These are phyloP conservation scores for Lomographa bimaculata DNA, from an alignment of 2,888 invertebrate species.

Conservation along the genomic window DNA sequence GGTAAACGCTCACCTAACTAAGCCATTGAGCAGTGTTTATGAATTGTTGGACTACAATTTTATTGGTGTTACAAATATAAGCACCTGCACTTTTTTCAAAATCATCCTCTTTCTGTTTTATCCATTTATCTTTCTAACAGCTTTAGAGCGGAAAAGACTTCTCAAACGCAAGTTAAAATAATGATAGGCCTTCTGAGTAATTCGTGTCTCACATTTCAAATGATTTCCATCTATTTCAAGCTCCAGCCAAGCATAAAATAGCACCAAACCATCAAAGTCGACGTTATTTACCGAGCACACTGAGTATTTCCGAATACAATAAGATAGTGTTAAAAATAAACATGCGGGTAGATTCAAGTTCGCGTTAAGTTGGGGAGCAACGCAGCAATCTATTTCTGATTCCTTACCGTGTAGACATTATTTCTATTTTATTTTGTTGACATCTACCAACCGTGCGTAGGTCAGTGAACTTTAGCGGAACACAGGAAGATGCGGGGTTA, in stretches of 20 bases:
- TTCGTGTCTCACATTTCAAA: constrained; percentile 9
- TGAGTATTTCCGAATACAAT: constrained; percentile 64
- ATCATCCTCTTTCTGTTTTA: too few species aligned
- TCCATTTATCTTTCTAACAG: too few species aligned
- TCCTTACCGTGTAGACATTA: constrained; percentile 56
- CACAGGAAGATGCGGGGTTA: constrained; percentile 27
- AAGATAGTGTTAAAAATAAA: constrained; percentile 74
- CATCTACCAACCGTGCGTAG: constrained; percentile 50
- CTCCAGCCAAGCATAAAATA: constrained; percentile 29
- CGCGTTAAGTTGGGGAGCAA: constrained; percentile 67
- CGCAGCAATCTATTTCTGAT: constrained; percentile 64
- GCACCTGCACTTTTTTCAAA: too few species aligned
- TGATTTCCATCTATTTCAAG: constrained; percentile 26
- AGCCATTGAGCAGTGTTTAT: too few species aligned
- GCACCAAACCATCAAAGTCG: constrained; percentile 38
- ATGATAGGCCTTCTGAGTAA: constrained; percentile 9
- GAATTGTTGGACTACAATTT: too few species aligned
- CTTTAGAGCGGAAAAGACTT: too few species aligned
- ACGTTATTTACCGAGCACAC: constrained; percentile 50
- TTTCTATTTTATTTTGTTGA: constrained; percentile 68
- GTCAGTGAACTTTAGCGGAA: constrained; percentile 34
- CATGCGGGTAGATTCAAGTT: constrained; percentile 75
- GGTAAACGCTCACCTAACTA: too few species aligned
- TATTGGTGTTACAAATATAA: too few species aligned
- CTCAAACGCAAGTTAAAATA: too few species aligned